These are phyloP conservation scores for Therioaphis trifolii DNA, from an alignment of 2,888 invertebrate species.

Conservation along the genomic window DNA sequence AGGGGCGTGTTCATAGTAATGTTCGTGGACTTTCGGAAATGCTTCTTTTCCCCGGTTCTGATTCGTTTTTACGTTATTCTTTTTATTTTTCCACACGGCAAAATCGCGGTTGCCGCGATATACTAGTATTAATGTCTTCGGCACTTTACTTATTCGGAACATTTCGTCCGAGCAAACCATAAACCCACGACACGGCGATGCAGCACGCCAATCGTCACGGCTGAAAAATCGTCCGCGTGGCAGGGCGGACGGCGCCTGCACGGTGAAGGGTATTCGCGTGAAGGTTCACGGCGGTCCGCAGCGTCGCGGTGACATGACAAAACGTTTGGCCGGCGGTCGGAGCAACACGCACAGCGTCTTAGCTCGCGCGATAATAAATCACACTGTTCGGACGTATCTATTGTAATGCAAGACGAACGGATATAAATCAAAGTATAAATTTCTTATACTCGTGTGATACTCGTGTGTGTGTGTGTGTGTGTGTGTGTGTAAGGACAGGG, in stretches of 20 bases:
- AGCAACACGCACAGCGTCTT: background rate
- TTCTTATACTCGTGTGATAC: slow-evolving; percentile 36
- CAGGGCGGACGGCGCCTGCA: background rate
- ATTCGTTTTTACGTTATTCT: too few species aligned
- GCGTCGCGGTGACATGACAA: background rate
- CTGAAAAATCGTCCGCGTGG: too few species aligned
- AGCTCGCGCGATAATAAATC: slow-evolving; percentile 20
- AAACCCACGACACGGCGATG: too few species aligned
- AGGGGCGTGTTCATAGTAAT: too few species aligned
- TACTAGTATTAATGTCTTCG: too few species aligned
- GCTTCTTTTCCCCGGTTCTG: too few species aligned
- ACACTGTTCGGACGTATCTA: background rate
- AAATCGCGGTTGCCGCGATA: too few species aligned
- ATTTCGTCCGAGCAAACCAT: too few species aligned
- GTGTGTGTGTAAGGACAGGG: background rate
- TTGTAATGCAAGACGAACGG: slow-evolving; percentile 23
- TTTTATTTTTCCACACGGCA: too few species aligned
- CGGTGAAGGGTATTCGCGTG: background rate
- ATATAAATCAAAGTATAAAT: slow-evolving; percentile 40
- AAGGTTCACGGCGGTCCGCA: background rate
- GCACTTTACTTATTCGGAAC: too few species aligned
- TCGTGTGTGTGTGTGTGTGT: background rate
- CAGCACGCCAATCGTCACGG: too few species aligned
- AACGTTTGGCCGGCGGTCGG: background rate
- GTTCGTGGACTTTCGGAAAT: too few species aligned